Evolutionary conservation across 2,888 invertebrate species (phyloP).

Genomic region (Pollenia griseotomentosa): DNA sequence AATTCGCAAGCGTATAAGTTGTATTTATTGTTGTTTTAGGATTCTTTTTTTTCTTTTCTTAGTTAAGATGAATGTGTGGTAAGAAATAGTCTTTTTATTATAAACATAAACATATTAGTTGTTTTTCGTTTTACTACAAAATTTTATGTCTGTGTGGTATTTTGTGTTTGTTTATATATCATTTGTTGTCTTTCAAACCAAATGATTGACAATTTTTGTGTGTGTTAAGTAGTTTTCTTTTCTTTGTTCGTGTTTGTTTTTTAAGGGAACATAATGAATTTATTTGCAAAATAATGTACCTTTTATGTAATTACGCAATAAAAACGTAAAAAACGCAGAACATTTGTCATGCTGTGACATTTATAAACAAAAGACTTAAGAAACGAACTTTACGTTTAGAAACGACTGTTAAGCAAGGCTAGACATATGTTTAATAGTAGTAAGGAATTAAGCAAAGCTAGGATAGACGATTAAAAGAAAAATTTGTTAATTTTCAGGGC

Average conservation of each 20-base stretch:
- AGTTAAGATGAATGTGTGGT: slow-evolving; percentile 27
- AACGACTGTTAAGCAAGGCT: no score
- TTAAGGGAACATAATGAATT: slow-evolving; percentile 12
- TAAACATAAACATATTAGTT: slow-evolving; percentile 48
- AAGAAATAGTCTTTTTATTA: slow-evolving; percentile 55
- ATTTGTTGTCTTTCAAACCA: slow-evolving; percentile 52
- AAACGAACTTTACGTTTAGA: slow-evolving; percentile 4
- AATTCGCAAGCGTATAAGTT: slow-evolving; percentile 43
- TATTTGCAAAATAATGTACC: slow-evolving; percentile 5
- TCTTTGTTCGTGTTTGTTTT: not conserved
- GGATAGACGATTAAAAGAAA: no score
- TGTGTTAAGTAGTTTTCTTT: slow-evolving; percentile 23
- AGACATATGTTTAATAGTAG: no score
- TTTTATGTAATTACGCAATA: slow-evolving; percentile 26
- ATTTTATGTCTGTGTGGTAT: slow-evolving; percentile 58
- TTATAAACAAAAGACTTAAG: slow-evolving; percentile 53
- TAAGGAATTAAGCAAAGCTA: not conserved
- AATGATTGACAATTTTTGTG: slow-evolving; percentile 61
- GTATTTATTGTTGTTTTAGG: slow-evolving; percentile 63
- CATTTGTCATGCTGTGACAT: not conserved
- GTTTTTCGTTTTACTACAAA: not conserved
- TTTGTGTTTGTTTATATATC: slow-evolving; percentile 57
- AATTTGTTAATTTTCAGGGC: no score
- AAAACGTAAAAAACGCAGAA: slow-evolving; percentile 24
- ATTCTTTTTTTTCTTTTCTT: slow-evolving; percentile 5